Evolutionary conservation across 2,113 vertebrate species (phyloP).

Genomic region (Notechis scutatus): DNA sequence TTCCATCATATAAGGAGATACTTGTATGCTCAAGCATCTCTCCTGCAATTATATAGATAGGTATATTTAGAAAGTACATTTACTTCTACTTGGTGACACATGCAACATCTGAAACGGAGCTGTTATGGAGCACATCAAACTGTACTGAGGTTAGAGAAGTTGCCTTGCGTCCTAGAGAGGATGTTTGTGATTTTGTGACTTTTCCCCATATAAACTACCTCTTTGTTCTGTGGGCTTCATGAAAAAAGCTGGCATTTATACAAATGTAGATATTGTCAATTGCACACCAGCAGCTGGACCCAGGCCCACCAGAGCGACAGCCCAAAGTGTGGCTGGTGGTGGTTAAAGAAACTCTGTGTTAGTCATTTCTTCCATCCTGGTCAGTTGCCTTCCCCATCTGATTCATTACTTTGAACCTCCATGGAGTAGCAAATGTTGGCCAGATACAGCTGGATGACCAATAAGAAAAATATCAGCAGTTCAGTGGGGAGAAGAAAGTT

Average conservation of each 20-base stretch:
- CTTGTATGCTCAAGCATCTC: constrained; percentile 4
- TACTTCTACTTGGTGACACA: constrained; percentile 17
- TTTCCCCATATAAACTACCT: not conserved
- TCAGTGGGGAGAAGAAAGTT: not conserved
- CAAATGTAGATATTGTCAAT: not conserved
- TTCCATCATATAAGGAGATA: not conserved
- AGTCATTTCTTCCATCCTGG: not conserved
- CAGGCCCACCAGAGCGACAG: not conserved
- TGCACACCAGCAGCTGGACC: not conserved
- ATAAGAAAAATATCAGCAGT: not conserved
- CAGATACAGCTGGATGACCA: not conserved
- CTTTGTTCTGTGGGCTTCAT: not conserved
- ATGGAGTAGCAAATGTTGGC: not conserved
- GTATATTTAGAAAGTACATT: constrained; percentile 25
- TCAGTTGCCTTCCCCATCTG: not conserved
- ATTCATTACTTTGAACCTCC: not conserved
- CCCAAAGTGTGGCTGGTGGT: not conserved
- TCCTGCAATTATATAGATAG: constrained; percentile 18
- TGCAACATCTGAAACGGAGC: constrained; percentile 4
- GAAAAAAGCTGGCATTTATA: not conserved
- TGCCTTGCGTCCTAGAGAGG: not conserved
- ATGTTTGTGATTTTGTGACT: not conserved
- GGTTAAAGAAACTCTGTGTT: not conserved
- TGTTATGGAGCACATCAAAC: constrained; percentile 10
- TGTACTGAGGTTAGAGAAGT: not conserved